Evolutionary conservation across 1,140 invertebrate genomes (phyloP).

Genomic region (Diorhabda sublineata): DNA sequence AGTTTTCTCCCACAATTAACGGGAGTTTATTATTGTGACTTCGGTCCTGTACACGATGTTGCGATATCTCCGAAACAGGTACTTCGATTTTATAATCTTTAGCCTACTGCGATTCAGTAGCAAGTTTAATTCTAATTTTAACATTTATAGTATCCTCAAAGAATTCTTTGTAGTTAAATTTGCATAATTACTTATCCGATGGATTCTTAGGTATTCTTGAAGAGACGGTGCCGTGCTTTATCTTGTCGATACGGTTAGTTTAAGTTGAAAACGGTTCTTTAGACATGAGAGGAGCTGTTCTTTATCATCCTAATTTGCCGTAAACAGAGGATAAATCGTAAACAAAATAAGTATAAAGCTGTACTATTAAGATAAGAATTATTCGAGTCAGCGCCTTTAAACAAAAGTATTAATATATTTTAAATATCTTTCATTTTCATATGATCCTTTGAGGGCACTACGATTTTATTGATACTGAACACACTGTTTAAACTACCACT

Average conservation of each 20-base stretch:
- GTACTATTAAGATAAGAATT: too few relatives aligned
- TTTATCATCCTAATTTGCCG: neutral
- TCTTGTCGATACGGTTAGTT: conserved; percentile 13
- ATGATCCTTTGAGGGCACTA: too few relatives aligned
- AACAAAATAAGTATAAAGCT: too few relatives aligned
- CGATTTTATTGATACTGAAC: too few relatives aligned
- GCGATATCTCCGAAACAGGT: conserved; percentile 4
- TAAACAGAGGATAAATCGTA: too few relatives aligned
- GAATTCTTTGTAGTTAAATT: conserved; percentile 28
- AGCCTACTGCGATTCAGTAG: neutral
- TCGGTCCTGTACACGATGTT: too few relatives aligned
- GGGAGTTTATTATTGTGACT: too few relatives aligned
- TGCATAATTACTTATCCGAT: conserved; percentile 29
- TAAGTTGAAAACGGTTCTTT: neutral
- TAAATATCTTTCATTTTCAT: too few relatives aligned
- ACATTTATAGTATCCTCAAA: conserved; percentile 20
- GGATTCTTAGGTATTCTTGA: conserved; percentile 21
- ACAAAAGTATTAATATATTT: too few relatives aligned
- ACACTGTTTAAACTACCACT: too few relatives aligned
- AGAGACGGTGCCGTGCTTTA: conserved; percentile 21
- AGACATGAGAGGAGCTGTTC: neutral
- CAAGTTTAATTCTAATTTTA: conserved; percentile 24
- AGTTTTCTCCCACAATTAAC: too few relatives aligned
- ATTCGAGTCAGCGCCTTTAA: too few relatives aligned
- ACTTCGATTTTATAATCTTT: conserved; percentile 23